These are phyloP conservation scores for Emydocephalus ijimae DNA, from an alignment of 2,113 vertebrate genomes.

Conservation along the genomic window DNA sequence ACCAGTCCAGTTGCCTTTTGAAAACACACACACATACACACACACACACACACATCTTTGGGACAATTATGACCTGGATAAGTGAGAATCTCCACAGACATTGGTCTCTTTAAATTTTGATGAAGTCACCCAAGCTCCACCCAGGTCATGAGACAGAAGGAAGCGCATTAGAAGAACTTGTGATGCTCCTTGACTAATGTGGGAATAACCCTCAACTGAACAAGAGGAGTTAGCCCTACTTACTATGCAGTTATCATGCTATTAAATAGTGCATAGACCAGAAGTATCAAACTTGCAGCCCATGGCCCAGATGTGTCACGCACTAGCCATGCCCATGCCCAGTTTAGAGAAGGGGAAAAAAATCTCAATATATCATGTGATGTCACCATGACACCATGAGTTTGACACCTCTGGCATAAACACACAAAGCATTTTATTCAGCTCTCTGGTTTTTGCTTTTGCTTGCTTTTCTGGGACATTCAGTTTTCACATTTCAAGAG, in stretches of 20 bases:
- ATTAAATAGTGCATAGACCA: not conserved
- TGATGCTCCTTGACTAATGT: not conserved
- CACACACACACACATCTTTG: not conserved
- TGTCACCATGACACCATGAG: too few relatives aligned
- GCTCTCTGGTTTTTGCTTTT: not conserved
- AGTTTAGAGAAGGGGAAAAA: too few relatives aligned
- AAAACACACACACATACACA: not conserved
- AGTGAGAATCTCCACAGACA: not conserved
- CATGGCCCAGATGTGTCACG: too few relatives aligned
- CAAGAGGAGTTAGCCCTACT: not conserved
- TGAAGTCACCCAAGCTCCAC: not conserved
- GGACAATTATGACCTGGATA: not conserved
- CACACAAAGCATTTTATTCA: not conserved
- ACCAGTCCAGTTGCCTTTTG: not conserved
- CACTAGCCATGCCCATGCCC: too few relatives aligned
- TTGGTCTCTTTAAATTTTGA: not conserved
- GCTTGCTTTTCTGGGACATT: not conserved
- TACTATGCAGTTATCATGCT: not conserved
- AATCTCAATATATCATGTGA: too few relatives aligned
- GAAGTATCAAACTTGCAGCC: too few relatives aligned
- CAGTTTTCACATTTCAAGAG: not conserved
- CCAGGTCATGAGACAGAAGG: not conserved
- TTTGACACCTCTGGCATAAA: not conserved
- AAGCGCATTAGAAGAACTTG: not conserved
- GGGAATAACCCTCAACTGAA: not conserved